phyloP scores from a whole-genome alignment of 2,113 vertebrate species.

The Chelonoidis abingdonii region DNA sequence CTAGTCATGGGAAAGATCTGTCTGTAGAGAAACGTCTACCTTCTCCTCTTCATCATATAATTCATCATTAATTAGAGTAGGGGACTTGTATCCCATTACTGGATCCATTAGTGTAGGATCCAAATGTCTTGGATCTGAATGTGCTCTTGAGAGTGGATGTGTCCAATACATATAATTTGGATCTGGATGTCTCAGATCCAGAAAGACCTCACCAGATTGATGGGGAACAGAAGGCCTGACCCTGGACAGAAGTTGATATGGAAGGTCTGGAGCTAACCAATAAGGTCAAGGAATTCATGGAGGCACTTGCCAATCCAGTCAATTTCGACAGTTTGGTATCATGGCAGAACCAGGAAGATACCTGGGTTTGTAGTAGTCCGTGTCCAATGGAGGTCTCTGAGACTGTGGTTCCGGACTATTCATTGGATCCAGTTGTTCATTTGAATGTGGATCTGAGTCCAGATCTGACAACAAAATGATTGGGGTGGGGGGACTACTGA shows the following conservation, averaged over 20 bases:
- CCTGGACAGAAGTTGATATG: background rate
- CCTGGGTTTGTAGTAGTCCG: background rate
- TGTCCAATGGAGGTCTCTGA: background rate
- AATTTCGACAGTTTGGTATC: background rate
- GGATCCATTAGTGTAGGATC: background rate
- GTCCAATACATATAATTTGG: background rate
- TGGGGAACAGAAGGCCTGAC: background rate
- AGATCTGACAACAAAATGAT: background rate
- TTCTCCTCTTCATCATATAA: background rate
- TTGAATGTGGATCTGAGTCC: background rate
- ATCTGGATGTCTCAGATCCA: background rate
- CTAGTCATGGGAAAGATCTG: background rate
- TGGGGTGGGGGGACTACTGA: background rate
- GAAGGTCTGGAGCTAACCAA: background rate
- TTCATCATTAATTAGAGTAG: background rate
- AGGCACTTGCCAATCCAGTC: background rate
- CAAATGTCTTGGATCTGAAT: background rate
- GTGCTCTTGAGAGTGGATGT: background rate
- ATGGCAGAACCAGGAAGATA: background rate
- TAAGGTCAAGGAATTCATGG: background rate
- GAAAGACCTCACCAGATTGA: background rate
- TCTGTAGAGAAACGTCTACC: background rate
- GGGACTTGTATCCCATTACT: background rate
- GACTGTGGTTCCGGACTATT: background rate
- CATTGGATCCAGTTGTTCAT: background rate